Conservation (phyloP, 2,113 vertebrate species). For the Kryptolebias marmoratus region DNA sequence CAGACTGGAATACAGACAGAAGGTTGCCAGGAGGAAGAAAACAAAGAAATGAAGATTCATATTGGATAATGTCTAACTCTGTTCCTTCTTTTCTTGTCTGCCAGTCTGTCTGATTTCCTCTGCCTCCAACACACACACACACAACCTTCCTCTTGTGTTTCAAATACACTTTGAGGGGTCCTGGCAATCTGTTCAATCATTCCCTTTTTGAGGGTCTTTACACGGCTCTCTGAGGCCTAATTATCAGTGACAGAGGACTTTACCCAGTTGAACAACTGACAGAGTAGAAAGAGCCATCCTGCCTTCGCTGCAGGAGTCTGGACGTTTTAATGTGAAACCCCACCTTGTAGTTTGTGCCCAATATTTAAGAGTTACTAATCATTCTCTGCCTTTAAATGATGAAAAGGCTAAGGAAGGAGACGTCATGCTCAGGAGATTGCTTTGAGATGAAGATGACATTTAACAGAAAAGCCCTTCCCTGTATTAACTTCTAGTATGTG, state of each 20-base stretch:
- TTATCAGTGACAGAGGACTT: slow-evolving; percentile 67
- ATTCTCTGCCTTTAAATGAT: slow-evolving; percentile 38
- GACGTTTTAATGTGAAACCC: slow-evolving; percentile 50
- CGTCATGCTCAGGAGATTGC: slow-evolving; percentile 39
- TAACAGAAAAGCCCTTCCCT: slow-evolving; percentile 31
- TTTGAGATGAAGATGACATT: slow-evolving; percentile 56
- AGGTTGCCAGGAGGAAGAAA: slow-evolving; percentile 52
- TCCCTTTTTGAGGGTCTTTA: slow-evolving; percentile 53
- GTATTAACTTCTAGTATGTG: slow-evolving; percentile 26
- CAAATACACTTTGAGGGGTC: slow-evolving; percentile 53
- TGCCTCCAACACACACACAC: slow-evolving; percentile 8
- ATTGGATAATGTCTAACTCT: slow-evolving; percentile 55
- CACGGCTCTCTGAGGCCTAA: slow-evolving; percentile 65
- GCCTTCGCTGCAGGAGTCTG: slow-evolving; percentile 42
- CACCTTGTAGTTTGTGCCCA: slow-evolving; percentile 50
- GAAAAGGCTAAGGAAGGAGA: slow-evolving; percentile 34
- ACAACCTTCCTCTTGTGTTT: slow-evolving; percentile 14
- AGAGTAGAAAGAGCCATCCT: slow-evolving; percentile 32
- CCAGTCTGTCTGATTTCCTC: slow-evolving; percentile 26
- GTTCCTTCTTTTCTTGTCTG: slow-evolving; percentile 32
- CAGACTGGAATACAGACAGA: slow-evolving; percentile 54
- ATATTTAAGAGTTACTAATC: slow-evolving; percentile 51
- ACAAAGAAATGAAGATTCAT: slow-evolving; percentile 31
- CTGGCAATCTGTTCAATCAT: slow-evolving; percentile 63
- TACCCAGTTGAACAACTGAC: slow-evolving; percentile 59